Conservation (phyloP, 2,113 vertebrate species). For the Phylloscopus trochilus region DNA sequence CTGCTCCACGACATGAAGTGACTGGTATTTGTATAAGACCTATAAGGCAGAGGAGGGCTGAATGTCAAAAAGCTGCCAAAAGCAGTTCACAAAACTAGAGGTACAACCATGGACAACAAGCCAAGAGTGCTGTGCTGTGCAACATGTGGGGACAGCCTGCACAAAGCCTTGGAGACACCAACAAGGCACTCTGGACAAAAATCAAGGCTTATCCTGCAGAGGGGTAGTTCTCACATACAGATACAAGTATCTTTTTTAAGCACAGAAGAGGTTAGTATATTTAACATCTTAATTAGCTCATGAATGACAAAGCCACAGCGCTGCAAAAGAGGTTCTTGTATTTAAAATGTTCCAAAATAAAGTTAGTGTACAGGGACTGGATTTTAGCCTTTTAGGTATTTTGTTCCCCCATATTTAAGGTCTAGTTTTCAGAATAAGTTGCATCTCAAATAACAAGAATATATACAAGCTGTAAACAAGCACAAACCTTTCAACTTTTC, state of each 20-base stretch:
- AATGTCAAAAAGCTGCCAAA: not conserved
- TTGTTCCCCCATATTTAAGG: not conserved
- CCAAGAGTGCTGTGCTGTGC: not conserved
- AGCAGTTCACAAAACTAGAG: not conserved
- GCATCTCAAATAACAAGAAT: not conserved
- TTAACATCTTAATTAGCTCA: not conserved
- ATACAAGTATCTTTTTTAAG: not conserved
- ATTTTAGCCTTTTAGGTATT: not conserved
- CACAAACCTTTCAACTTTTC: not conserved
- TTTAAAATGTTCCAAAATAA: not conserved
- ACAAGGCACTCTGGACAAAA: not conserved
- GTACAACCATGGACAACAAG: not conserved
- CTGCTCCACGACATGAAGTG: not conserved
- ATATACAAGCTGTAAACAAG: not conserved
- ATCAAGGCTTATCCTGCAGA: not conserved
- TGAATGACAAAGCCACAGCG: not conserved
- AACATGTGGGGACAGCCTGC: rapidly evolving
- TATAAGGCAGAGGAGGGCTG: not conserved
- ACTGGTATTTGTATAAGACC: not conserved
- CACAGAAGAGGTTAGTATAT: not conserved
- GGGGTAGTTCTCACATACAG: not conserved
- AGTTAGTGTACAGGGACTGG: not conserved
- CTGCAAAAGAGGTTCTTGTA: not conserved
- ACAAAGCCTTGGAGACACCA: not conserved
- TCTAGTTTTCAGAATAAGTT: not conserved